A percentile compares a stretch with the other conserved stretches of the same genome.
These are phyloP conservation scores for Agrilus cyanescens DNA, from an alignment of 2,888 invertebrate species.

Conservation along the genomic window DNA sequence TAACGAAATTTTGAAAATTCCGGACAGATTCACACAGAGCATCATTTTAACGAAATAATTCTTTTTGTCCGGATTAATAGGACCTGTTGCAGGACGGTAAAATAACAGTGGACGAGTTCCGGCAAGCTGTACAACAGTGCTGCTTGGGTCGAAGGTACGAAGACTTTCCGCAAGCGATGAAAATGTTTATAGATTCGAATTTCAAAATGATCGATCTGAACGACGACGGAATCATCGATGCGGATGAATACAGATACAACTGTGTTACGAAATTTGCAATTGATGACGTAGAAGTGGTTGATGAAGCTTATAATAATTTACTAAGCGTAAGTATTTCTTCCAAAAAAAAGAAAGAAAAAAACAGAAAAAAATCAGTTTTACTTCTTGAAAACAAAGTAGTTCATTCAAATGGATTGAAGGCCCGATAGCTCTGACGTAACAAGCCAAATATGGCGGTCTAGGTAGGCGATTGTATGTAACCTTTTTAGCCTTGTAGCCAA, in stretches of 20 bases:
- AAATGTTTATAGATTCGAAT: conserved; percentile 74
- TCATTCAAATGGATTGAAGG: no score
- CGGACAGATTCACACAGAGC: no score
- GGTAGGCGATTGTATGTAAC: no score
- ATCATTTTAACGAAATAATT: no score
- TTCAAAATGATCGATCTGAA: conserved; percentile 73
- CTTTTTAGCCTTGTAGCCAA: no score
- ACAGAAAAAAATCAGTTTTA: no score
- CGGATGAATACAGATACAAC: conserved; percentile 74
- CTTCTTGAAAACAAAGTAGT: no score
- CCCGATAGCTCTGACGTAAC: no score
- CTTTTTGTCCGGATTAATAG: conserved; percentile 15
- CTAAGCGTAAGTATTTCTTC: conserved; percentile 51
- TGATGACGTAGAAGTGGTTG: conserved; percentile 61
- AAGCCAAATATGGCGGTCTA: no score
- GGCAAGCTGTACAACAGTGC: conserved; percentile 66
- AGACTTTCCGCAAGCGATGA: conserved; percentile 77
- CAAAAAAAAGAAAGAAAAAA: no score
- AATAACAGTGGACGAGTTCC: conserved; percentile 72
- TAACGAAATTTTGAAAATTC: no score
- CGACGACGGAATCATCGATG: conserved; percentile 64
- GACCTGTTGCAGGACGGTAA: conserved; percentile 59
- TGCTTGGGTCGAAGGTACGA: conserved; percentile 66
- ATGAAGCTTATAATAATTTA: conserved; percentile 65
- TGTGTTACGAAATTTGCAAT: conserved; percentile 71